Evolutionary conservation across 2,113 vertebrate genomes (phyloP).

Genomic region (Gobius niger): DNA sequence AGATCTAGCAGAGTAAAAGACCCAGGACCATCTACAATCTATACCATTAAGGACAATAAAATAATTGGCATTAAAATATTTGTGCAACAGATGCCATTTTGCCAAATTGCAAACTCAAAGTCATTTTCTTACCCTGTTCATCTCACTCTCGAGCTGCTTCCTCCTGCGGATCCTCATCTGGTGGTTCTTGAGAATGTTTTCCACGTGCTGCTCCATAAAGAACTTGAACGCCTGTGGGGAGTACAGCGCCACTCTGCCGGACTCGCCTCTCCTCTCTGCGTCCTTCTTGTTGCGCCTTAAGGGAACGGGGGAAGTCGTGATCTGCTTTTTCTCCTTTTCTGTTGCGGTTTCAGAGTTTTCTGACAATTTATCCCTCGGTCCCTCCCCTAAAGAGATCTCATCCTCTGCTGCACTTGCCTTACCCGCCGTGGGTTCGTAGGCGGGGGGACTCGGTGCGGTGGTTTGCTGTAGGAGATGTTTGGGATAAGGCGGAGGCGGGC

Average conservation of each 20-base stretch:
- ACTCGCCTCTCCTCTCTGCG: constrained; percentile 89
- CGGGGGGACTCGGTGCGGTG: constrained; percentile 68
- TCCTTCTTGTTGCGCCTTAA: constrained; percentile 89
- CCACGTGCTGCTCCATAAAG: constrained; percentile 98
- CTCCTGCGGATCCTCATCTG: constrained; percentile 92
- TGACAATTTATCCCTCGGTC: constrained; percentile 58
- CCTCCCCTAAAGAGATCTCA: constrained; percentile 62
- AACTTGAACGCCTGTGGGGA: constrained; percentile 99
- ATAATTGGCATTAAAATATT: too few species aligned
- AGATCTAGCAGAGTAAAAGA: too few species aligned
- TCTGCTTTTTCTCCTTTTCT: constrained; percentile 95
- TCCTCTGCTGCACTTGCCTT: constrained; percentile 48
- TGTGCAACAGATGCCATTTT: too few species aligned
- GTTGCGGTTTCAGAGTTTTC: constrained; percentile 59
- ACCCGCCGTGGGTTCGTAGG: constrained; percentile 54
- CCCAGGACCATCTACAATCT: too few species aligned
- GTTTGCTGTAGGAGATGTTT: constrained; percentile 90
- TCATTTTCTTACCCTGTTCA: constrained; percentile 87
- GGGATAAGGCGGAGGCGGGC: constrained; percentile 88
- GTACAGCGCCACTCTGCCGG: constrained; percentile 87
- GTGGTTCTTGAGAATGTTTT: constrained; percentile 97
- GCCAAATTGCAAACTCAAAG: too few species aligned
- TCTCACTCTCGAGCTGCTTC: constrained; percentile 96
- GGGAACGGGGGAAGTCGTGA: constrained; percentile 94
- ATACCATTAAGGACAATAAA: too few species aligned